Conservation (phyloP, 2,888 invertebrate genomes). For the Metacarcinus magister region DNA sequence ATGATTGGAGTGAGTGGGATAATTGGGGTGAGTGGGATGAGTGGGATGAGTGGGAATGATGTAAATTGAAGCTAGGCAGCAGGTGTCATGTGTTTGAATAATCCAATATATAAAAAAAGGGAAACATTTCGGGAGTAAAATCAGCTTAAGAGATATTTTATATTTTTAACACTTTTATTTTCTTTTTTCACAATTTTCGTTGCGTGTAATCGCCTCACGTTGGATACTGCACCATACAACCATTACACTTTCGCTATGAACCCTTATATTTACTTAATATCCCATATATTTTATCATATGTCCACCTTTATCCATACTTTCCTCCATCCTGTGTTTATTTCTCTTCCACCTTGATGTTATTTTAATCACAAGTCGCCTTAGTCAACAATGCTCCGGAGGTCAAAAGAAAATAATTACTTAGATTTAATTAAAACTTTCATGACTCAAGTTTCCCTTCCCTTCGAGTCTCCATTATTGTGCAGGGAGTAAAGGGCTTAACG, state of each 20-base stretch:
- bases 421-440: constrained; percentile 33
- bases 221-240: neutral
- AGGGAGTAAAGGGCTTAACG: neutral
- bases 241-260: neutral
- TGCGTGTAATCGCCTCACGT: neutral
- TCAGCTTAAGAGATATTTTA: neutral
- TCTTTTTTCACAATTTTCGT: neutral
- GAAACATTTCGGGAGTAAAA: neutral
- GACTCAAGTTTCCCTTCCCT: neutral
- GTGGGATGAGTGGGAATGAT: neutral
- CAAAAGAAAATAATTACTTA: too few species aligned
- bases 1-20: too few species aligned
- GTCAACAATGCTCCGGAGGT: too few species aligned
- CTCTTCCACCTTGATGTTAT: neutral
- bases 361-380: neutral
- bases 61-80: neutral
- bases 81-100: neutral
- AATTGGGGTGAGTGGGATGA: too few species aligned
- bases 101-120: neutral
- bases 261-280: neutral
- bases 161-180: too few species aligned
- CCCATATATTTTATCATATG: neutral
- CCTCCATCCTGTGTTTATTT: neutral
- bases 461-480: neutral
- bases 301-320: neutral